Conservation (phyloP, 1,140 invertebrate species). For the Drosophila arawakana region DNA sequence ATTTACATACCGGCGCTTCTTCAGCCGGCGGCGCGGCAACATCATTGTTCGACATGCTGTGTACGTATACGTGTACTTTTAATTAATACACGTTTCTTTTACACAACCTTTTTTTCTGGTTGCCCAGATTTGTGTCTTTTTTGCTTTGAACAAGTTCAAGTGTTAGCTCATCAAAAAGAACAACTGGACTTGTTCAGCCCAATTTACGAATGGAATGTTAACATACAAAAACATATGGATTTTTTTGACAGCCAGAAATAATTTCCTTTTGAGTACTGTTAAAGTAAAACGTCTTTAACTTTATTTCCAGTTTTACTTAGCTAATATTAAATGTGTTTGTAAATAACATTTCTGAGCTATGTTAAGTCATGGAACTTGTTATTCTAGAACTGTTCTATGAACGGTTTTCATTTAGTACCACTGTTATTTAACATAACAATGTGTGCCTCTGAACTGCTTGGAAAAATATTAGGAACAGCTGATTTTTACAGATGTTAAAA, state of each 20-base stretch:
- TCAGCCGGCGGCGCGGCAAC: slow-evolving; percentile 28
- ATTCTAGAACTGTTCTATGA: background rate
- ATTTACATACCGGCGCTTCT: slow-evolving; percentile 25
- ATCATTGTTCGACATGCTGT: slow-evolving; percentile 44
- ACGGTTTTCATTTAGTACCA: slow-evolving; percentile 22
- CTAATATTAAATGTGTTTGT: too few species aligned
- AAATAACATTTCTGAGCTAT: too few species aligned
- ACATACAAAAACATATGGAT: background rate
- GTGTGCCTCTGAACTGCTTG: background rate
- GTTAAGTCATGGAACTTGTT: background rate
- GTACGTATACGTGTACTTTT: slow-evolving; percentile 46
- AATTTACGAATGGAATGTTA: background rate
- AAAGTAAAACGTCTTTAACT: too few species aligned
- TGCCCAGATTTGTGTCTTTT: slow-evolving; percentile 32
- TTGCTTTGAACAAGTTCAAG: background rate
- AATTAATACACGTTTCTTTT: slow-evolving; percentile 46
- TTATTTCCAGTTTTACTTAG: too few species aligned
- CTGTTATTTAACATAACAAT: slow-evolving; percentile 32
- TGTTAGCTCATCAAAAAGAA: background rate
- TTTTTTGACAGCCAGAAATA: too few species aligned
- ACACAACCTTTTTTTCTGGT: slow-evolving; percentile 46
- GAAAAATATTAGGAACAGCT: background rate
- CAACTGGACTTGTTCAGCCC: background rate
- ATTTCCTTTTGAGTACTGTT: too few species aligned
- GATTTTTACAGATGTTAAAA: background rate